Conservation (phyloP, 2,888 invertebrate species). For the Drosophila niveifrons region DNA sequence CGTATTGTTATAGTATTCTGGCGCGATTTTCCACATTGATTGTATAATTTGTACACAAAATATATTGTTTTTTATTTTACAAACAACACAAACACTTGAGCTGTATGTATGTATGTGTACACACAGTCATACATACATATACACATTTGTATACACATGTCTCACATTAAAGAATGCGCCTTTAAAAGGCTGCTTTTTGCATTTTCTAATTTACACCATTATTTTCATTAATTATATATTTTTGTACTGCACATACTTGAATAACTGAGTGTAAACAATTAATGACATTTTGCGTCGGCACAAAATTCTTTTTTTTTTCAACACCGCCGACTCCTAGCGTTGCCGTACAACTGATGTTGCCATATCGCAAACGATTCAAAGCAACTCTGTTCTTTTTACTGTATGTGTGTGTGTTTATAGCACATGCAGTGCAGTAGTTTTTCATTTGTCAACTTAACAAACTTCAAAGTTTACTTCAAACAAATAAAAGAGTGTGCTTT, state of each 20-base stretch:
- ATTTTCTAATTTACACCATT: not conserved
- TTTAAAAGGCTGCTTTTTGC: not conserved
- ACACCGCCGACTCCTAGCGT: constrained; percentile 58
- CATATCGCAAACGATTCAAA: constrained; percentile 20
- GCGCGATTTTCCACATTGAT: not conserved
- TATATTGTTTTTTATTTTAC: constrained; percentile 40
- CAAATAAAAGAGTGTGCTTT: constrained; percentile 1
- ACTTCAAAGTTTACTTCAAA: constrained; percentile 1
- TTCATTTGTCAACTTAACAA: constrained; percentile 8
- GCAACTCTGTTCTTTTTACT: constrained; percentile 46
- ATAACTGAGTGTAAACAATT: constrained; percentile 13
- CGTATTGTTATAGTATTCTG: not conserved
- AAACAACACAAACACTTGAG: constrained; percentile 41
- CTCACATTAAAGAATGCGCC: not conserved
- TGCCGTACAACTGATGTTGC: constrained; percentile 36
- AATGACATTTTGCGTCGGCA: constrained; percentile 8
- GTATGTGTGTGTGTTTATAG: constrained; percentile 30
- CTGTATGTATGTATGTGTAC: constrained; percentile 5
- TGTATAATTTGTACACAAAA: constrained; percentile 51
- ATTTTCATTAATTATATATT: not conserved
- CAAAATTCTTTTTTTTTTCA: constrained; percentile 46
- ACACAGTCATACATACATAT: constrained; percentile 1
- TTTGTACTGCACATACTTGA: not conserved
- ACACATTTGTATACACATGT: constrained; percentile 10
- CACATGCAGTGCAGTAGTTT: constrained; percentile 12